Evolutionary conservation across 1,140 invertebrate species (phyloP), one percentile per base, ranked within the genome.

Genomic region (Babylonia areolata): DNA sequence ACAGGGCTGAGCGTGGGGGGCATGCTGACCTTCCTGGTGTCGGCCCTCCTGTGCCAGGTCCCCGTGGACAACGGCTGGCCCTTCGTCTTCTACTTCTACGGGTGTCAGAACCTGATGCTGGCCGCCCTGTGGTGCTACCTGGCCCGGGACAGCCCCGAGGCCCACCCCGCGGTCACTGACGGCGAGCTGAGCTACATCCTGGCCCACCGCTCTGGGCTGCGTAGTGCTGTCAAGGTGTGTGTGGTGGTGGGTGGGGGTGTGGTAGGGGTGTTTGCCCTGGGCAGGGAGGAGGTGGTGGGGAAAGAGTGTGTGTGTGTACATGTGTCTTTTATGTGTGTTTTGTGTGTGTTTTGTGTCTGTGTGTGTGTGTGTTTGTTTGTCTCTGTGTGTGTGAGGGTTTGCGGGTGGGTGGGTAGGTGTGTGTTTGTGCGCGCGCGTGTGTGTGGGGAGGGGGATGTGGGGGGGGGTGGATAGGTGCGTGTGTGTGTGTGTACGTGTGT

Each of bases 81-180:
- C 3, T 87, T 90, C 20, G 90, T 92, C 69, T 92, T 92, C 85
- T 92, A 91, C 83, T 86, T 89, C 17, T 91, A 89, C 77, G 92
- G 91, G 91, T 77, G 83, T 75, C 64, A 75, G 51, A 79, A 40
- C 64, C 31, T 33, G 78, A 9, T 86, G 77, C 69, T 46, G 78
- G 28, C 33, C 64, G 1, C 85, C 80, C 23, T 87, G 20, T 87
- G 86, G 86, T 20, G 84, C 0, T 28, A 46, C 28, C n/a, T 87
- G 15, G 81, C 77, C 40, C 28, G 42, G 15, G 58, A 87, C 75
- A 12, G 58, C 11, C 86, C 86, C 39, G 39, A 79, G 51, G 58
- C 46, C 11, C 86, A 87, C 75, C 42, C 42, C 1, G 0, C 42
- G 28, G 84, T 87, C 42, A 84, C 73, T 33, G 2, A n/a, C 15